Percentiles rank a stretch among this genome's conserved stretches.
phyloP scores from a whole-genome alignment of 2,888 invertebrate species.

The Pollenia angustigena region DNA sequence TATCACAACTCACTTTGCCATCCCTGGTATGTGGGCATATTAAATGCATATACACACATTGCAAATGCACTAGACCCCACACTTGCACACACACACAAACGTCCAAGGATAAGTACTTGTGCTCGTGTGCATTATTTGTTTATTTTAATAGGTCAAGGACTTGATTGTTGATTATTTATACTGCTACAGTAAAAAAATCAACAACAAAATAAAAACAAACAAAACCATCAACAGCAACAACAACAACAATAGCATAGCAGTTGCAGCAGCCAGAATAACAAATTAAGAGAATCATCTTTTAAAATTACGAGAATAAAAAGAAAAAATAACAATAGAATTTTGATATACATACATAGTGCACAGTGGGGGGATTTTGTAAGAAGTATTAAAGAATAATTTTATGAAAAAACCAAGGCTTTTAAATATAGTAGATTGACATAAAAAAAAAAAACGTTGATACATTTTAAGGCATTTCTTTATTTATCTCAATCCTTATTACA shows the following conservation, averaged over 20 bases:
- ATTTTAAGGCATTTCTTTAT: too few relatives aligned
- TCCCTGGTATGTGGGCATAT: background rate
- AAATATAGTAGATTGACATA: too few relatives aligned
- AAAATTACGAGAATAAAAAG: background rate
- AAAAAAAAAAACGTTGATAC: too few relatives aligned
- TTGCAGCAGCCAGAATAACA: background rate
- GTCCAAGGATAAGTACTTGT: conserved; percentile 29
- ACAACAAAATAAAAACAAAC: conserved; percentile 28
- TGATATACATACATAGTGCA: background rate
- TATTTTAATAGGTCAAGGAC: conserved; percentile 71
- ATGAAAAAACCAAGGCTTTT: too few relatives aligned
- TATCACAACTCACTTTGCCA: too few relatives aligned
- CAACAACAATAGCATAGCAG: conserved; percentile 22
- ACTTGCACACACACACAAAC: background rate
- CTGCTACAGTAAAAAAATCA: conserved; percentile 32
- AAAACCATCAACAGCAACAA: conserved; percentile 1
- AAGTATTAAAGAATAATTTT: background rate
- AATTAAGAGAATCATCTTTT: background rate
- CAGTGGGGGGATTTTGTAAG: background rate
- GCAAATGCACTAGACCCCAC: conserved; percentile 16
- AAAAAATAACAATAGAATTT: background rate
- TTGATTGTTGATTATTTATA: conserved; percentile 69
- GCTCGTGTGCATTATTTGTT: conserved; percentile 33
- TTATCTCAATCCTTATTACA: too few relatives aligned
- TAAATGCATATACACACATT: background rate